phyloP scores from a whole-genome alignment of 2,113 vertebrate genomes.

The Pyrgilauda ruficollis region DNA sequence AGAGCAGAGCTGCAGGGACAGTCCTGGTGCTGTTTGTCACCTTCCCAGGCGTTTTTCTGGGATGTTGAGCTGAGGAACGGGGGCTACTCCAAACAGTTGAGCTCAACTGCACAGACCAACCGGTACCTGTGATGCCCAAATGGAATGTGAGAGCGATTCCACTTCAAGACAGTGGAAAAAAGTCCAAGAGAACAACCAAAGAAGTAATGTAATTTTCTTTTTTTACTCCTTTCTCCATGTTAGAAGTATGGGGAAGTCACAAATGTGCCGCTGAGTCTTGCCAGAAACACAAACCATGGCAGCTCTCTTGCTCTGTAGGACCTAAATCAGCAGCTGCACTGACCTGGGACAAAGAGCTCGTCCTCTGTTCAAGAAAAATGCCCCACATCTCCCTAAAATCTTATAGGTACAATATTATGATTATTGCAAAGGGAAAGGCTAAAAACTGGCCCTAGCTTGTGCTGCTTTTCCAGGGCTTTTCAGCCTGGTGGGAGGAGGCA shows the following conservation, averaged over 20 bases:
- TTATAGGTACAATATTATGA: not conserved
- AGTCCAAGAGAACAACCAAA: not conserved
- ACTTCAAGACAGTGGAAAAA: not conserved
- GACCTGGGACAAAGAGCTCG: not conserved
- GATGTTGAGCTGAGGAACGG: not conserved
- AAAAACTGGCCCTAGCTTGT: not conserved
- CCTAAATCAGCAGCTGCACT: not conserved
- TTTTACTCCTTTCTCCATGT: not conserved
- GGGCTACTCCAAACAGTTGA: not conserved
- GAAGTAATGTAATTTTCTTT: not conserved
- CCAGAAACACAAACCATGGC: not conserved
- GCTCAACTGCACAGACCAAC: not conserved
- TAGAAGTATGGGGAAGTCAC: not conserved
- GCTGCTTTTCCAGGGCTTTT: not conserved
- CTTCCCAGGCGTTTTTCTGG: accelerated
- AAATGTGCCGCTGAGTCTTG: not conserved
- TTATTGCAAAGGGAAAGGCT: not conserved
- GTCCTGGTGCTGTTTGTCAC: not conserved
- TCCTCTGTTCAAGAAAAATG: not conserved
- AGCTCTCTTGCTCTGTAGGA: not conserved
- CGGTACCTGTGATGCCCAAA: too few relatives aligned
- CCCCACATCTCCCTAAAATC: not conserved
- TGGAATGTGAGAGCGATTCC: not conserved
- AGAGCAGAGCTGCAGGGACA: not conserved
- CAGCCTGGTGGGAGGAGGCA: not conserved